These are phyloP conservation scores for Falco naumanni DNA, from an alignment of 2,797 vertebrate genomes.

Conservation along the genomic window DNA sequence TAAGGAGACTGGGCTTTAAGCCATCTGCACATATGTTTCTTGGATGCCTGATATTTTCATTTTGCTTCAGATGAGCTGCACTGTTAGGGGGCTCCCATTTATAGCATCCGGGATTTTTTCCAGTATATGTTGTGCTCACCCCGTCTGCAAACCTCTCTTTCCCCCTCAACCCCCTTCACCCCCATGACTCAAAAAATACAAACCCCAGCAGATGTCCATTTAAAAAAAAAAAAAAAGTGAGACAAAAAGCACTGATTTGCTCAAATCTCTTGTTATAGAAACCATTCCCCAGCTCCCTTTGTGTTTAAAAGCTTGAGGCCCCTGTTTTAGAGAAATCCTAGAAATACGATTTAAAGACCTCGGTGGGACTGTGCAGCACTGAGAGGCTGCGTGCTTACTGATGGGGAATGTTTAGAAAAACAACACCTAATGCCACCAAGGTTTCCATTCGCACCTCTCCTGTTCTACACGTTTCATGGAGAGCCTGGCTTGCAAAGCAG, in stretches of 20 bases:
- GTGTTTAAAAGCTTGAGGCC: constrained; percentile 37
- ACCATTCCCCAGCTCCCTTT: not conserved
- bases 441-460: constrained; percentile 52
- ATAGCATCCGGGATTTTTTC: constrained; percentile 55
- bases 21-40: constrained; percentile 62
- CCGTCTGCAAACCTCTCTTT: constrained; percentile 49
- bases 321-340: constrained; percentile 25
- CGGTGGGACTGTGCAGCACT: not conserved
- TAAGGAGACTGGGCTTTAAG: constrained; percentile 62
- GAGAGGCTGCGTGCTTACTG: constrained; percentile 18
- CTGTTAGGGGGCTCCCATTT: constrained; percentile 63
- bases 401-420: constrained; percentile 68
- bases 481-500: not conserved
- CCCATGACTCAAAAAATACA: constrained; percentile 21
- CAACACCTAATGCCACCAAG: constrained; percentile 62
- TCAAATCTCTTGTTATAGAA: constrained; percentile 35
- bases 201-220: constrained; percentile 40
- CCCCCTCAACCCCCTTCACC: constrained; percentile 13
- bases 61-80: constrained; percentile 69
- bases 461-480: not conserved
- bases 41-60: constrained; percentile 62
- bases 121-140: constrained; percentile 55
- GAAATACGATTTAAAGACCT: constrained; percentile 53
- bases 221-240: not conserved
- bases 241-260: constrained; percentile 16